Conservation (phyloP, 2,888 invertebrate genomes). For the Reticulitermes lucifugus region DNA sequence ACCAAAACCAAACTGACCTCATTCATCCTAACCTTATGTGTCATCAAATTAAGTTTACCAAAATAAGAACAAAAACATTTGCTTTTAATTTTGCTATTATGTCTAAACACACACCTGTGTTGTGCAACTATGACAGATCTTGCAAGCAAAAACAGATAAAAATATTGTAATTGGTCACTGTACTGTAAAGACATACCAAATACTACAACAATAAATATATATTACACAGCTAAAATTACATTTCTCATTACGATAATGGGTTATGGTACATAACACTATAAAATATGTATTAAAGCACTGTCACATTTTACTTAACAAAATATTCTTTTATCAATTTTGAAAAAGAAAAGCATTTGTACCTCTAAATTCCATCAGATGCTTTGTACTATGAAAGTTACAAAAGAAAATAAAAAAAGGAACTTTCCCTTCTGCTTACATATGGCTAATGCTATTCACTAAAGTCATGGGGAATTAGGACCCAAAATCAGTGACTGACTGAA, state of each 20-base stretch:
- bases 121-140: too few species aligned
- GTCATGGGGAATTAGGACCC: constrained; percentile 16
- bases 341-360: constrained; percentile 41
- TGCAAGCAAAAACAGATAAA: too few species aligned
- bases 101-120: too few species aligned
- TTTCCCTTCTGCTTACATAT: neutral
- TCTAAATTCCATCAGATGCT: constrained; percentile 47
- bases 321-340: constrained; percentile 17
- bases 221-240: neutral
- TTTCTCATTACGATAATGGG: neutral
- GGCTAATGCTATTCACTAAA: neutral
- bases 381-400: constrained; percentile 39
- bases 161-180: too few species aligned
- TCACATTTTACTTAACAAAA: constrained; percentile 1
- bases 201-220: neutral
- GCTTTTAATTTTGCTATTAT: too few species aligned
- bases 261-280: neutral
- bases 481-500: constrained; percentile 20
- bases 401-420: neutral
- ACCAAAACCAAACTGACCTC: too few species aligned
- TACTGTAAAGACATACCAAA: too few species aligned
- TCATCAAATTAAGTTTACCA: too few species aligned
- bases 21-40: too few species aligned
- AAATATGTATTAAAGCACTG: constrained; percentile 7
- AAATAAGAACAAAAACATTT: too few species aligned